These are phyloP conservation scores for Eidolon helvum DNA, from an alignment of 2,113 vertebrate genomes.

Conservation along the genomic window DNA sequence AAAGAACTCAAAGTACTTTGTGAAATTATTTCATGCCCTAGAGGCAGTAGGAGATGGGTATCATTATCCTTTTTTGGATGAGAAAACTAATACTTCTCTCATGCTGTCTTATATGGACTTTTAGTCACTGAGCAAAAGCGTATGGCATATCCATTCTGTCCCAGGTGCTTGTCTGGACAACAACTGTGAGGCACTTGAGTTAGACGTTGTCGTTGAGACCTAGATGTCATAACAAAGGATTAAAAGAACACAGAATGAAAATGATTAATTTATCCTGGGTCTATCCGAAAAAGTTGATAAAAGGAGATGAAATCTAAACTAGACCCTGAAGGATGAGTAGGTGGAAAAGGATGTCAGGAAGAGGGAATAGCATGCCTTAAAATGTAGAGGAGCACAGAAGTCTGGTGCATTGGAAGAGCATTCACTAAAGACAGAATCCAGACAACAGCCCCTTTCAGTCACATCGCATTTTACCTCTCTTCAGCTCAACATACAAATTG, in stretches of 20 bases:
- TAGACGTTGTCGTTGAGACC: neutral
- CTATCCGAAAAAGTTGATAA: neutral
- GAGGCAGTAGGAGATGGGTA: neutral
- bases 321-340: neutral
- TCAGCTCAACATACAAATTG: neutral
- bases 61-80: neutral
- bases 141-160: fast-evolving
- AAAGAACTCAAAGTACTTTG: constrained; percentile 20
- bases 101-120: neutral
- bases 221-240: fast-evolving
- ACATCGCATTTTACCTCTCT: neutral
- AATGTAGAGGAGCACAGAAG: fast-evolving
- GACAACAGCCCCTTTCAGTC: fast-evolving
- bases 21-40: constrained; percentile 44
- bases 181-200: fast-evolving
- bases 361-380: too few relatives aligned
- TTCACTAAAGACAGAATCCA: neutral
- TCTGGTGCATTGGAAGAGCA: fast-evolving
- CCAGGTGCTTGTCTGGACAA: neutral
- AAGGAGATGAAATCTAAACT: neutral
- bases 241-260: neutral
- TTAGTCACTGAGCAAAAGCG: fast-evolving
- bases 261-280: neutral
- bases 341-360: neutral
- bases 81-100: neutral